Conservation (phyloP, 2,113 vertebrate genomes). For the Natator depressus region DNA sequence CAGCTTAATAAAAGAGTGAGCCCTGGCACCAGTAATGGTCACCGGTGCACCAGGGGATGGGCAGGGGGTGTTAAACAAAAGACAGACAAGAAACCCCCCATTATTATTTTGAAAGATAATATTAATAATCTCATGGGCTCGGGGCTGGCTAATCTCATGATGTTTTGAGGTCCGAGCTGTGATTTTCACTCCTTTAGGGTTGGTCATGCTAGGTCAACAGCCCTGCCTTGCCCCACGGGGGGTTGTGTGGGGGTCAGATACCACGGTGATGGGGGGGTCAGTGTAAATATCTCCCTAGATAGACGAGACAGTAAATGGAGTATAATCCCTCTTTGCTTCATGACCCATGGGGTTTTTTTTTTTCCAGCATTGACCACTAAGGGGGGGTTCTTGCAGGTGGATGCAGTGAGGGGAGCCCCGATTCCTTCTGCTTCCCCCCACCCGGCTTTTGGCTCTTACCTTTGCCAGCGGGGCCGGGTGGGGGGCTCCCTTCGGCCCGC, state of each 20-base stretch:
- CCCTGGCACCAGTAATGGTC: neutral
- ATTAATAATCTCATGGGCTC: neutral
- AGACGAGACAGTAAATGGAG: neutral
- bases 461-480: constrained; percentile 43
- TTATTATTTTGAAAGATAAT: neutral
- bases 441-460: neutral
- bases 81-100: neutral
- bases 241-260: too few relatives aligned
- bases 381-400: neutral
- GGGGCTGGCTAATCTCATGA: neutral
- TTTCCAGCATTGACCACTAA: neutral
- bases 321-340: neutral
- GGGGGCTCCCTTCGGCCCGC: constrained; percentile 74
- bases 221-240: too few relatives aligned
- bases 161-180: neutral
- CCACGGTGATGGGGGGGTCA: neutral
- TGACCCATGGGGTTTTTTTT: neutral
- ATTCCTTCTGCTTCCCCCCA: neutral
- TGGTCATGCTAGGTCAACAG: too few relatives aligned
- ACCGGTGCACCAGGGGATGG: too few relatives aligned
- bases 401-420: neutral
- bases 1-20: too few relatives aligned
- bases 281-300: too few relatives aligned
- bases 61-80: neutral
- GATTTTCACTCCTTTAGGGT: neutral